These are phyloP conservation scores for Cecropterus lyciades DNA, from an alignment of 1,140 invertebrate genomes.

Conservation along the genomic window DNA sequence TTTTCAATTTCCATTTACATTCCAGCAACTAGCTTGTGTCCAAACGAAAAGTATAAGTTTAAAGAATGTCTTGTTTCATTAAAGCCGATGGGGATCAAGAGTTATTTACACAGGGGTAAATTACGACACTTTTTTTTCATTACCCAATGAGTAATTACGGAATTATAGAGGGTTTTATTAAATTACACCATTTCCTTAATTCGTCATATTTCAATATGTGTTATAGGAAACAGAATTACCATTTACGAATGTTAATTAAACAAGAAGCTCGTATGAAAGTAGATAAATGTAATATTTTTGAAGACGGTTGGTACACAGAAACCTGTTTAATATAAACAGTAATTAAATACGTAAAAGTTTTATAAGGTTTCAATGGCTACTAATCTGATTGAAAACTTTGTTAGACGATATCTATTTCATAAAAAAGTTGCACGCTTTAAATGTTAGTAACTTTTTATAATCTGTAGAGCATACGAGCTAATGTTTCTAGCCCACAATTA, in stretches of 20 bases:
- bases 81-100: slow-evolving; percentile 44
- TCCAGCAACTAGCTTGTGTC: slow-evolving; percentile 63
- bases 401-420: not conserved
- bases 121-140: slow-evolving; percentile 15
- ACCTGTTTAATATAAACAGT: no score
- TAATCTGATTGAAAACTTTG: slow-evolving; percentile 2
- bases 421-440: slow-evolving; percentile 35
- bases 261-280: no score
- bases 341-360: no score
- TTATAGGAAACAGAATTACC: no score
- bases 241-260: no score
- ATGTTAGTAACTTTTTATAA: slow-evolving; percentile 43
- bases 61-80: slow-evolving; percentile 47
- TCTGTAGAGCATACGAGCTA: slow-evolving; percentile 59
- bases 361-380: no score
- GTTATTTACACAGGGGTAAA: slow-evolving; percentile 40
- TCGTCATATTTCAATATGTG: no score
- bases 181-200: no score
- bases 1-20: slow-evolving; percentile 83
- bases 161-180: not conserved
- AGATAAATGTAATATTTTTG: no score
- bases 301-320: no score
- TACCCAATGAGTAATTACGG: slow-evolving; percentile 5
- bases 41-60: slow-evolving; percentile 37
- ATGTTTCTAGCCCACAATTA: slow-evolving; percentile 79